Base-by-base conservation (phyloP, 2,888 invertebrate species). In the Escarpia spicata region DNA sequence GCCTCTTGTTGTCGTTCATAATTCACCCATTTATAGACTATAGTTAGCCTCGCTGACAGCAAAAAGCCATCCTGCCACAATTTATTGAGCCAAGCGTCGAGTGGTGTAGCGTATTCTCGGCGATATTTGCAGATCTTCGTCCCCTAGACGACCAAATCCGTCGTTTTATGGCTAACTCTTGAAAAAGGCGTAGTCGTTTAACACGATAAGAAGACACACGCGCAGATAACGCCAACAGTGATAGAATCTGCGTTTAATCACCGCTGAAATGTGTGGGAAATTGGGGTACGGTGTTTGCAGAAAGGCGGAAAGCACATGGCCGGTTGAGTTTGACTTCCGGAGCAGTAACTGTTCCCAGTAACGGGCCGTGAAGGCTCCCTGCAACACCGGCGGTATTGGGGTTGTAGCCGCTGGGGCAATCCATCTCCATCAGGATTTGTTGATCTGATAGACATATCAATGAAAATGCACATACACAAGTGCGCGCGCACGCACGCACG, bases 151-250 rank as follows among this genome's bases (percentile, higher is more conserved):
- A 75, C 26, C 26, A 75, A 75, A 75, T 26, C 75, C 75, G 26
- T 75, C 75, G 75, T 75, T 75, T 75, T 75, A 75, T 75, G 15
- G 75, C 0, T n/a, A 19, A 19, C 75, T 75, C 75, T 75, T 26
- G 75, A 75, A 26, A 15, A 75, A 75, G 75, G 75, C 75, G 75
- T 75, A 26, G 19, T 26, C 75, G 75, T 75, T 75, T 75, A 75
- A 75, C 75, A 75, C 75, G 75, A 75, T 75, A 75, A 75, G 75
- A 75, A 75, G n/a, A 75, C 75, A 75, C 75, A 75, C 75, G 75
- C 75, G 19, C n/a, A 75, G 75, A 75, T 75, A 75, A 75, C 75
- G 19, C 26, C 26, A 75, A 75, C 75, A 15, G 3, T 6, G 75
- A 4, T 75, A 26, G 26, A 75, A 75, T 75, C 75, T 75, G 75